Conservation (phyloP, 2,113 vertebrate species). For the Semnornis frantzii region DNA sequence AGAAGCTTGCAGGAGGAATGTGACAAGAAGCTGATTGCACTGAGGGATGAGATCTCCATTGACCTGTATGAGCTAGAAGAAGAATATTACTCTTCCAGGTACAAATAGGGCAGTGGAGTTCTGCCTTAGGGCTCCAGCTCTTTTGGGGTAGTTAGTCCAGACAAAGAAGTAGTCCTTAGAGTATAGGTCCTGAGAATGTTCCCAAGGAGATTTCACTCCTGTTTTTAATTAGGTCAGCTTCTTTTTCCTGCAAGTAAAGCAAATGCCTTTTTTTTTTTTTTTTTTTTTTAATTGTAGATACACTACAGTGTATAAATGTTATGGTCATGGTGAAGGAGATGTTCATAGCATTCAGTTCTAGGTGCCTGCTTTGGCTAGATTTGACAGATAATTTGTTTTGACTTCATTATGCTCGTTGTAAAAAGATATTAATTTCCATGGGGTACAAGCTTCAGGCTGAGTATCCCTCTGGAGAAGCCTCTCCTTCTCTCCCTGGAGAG, state of each 20-base stretch:
- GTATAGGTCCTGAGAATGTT: not conserved
- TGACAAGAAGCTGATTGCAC: conserved; percentile 91
- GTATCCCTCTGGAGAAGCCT: not conserved
- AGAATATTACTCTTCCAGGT: conserved; percentile 99
- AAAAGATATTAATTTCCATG: not conserved
- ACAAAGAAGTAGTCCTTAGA: not conserved
- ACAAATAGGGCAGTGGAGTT: conserved; percentile 86
- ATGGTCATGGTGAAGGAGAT: not conserved
- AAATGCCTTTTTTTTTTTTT: not conserved
- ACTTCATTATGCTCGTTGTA: not conserved
- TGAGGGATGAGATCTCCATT: conserved; percentile 95
- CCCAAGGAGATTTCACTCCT: not conserved
- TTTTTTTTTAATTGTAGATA: not conserved
- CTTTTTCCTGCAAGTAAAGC: not conserved
- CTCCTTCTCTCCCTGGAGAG: not conserved
- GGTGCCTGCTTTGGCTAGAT: not conserved
- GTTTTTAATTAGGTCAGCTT: not conserved
- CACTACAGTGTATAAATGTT: not conserved
- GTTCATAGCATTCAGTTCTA: not conserved
- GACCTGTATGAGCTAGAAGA: conserved; percentile 99
- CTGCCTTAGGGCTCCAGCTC: not conserved
- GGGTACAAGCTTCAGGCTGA: not conserved
- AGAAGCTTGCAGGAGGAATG: conserved; percentile 92
- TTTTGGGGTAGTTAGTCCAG: conserved; percentile 2
- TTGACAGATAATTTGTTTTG: not conserved